Conservation (phyloP, 2,888 invertebrate species). For the Anthoptus insignis region DNA sequence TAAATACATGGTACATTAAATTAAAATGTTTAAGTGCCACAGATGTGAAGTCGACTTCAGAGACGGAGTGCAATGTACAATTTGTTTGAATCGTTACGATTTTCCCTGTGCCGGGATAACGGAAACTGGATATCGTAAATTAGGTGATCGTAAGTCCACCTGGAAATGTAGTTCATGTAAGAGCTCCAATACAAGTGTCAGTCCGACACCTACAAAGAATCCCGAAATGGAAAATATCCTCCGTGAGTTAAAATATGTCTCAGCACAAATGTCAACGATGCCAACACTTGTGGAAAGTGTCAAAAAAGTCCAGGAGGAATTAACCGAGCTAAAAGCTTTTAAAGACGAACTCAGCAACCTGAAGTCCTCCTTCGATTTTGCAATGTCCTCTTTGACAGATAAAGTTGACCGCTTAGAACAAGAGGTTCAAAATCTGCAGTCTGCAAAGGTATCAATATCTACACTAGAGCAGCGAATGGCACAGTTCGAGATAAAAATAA, state of each 20-base stretch:
- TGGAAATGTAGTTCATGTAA: slow-evolving; percentile 23
- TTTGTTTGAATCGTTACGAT: not conserved
- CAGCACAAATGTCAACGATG: slow-evolving; percentile 3
- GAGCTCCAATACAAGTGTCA: not conserved
- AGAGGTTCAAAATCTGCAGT: slow-evolving; percentile 10
- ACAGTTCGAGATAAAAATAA: slow-evolving; percentile 3
- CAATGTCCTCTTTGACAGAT: not conserved
- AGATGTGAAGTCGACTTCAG: not conserved
- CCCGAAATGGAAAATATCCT: slow-evolving; percentile 21
- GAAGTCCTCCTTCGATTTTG: not conserved
- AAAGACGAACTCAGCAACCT: not conserved
- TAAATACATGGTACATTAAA: not conserved
- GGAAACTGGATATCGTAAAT: not conserved
- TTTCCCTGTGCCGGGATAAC: slow-evolving; percentile 7
- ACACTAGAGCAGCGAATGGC: slow-evolving; percentile 11
- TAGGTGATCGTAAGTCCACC: not conserved
- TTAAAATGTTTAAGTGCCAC: not conserved
- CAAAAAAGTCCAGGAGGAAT: not conserved
- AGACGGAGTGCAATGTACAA: not conserved
- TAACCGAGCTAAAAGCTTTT: not conserved
- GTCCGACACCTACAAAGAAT: not conserved
- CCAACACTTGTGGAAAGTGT: slow-evolving; percentile 2
- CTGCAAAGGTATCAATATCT: slow-evolving; percentile 10
- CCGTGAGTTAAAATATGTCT: not conserved
- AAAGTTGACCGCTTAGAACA: slow-evolving; percentile 4